Evolutionary conservation across 2,888 invertebrate species (phyloP), one percentile per base, ranked within the genome.

Genomic region (Sipha maydis): DNA sequence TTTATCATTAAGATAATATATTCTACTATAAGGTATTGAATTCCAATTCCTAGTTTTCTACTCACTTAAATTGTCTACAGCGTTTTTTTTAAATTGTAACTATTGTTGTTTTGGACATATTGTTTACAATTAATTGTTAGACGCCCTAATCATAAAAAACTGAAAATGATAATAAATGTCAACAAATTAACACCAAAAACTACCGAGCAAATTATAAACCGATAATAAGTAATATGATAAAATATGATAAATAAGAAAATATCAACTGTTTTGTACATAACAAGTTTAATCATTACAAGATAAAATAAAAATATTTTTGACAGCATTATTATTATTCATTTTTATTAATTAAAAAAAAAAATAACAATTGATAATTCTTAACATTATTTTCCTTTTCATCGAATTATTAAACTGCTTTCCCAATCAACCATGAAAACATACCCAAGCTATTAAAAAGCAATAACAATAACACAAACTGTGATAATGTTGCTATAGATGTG

Each of bases 401-500:
- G 71, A 17, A 31, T 14, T 31, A 31, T 28, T 69, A 71, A 71
- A 28, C 17, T 31, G 3, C 14, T 31, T 31, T n/a, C n/a, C 7
- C 25, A 61, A 25, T 3, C 28, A 31, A 38, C 19, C 2, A 34
- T 17, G 19, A 34, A 75, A 75, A 38, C 38, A 8, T 21, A 31
- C 19, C 28, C 48, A 28, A n/a, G 28, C 5, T 0, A 77, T n/a
- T 54, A 34, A n/a, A 83, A 21, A 7, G 17, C 4, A 61, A 76
- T 21, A 28, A 8, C 0, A 75, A 84, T 61, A 76, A 56, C 28
- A 61, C 28, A 8, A 19, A 56, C 56, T 0, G 21, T 25, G 34
- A 61, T 84, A 84, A 84, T 75, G 21, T 75, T 84, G 61, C 56
- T 21, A 83, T 76, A 84, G 83, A 84, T 84, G 75, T n/a, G 61